A percentile compares a stretch with the other conserved stretches of the same genome.
Evolutionary conservation across 2,113 vertebrate species (phyloP).

Genomic region (Pyrgilauda ruficollis): DNA sequence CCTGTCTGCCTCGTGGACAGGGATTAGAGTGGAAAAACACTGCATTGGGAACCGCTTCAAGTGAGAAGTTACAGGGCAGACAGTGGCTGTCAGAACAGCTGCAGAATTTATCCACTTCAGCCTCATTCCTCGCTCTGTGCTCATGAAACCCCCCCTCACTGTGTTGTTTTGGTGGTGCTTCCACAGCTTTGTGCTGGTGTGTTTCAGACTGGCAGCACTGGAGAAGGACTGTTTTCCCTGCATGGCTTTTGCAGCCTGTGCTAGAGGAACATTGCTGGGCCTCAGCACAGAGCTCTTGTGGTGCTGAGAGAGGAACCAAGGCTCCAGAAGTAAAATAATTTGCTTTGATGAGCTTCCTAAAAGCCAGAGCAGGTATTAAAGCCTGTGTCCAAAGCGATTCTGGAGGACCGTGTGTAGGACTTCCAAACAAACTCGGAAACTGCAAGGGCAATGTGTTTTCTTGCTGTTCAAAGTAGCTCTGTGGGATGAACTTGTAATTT

Average conservation of each 20-base stretch:
- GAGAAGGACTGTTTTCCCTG: background rate
- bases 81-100: background rate
- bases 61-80: background rate
- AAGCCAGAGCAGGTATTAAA: background rate
- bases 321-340: background rate
- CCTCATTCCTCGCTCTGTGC: rapidly evolving
- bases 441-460: background rate
- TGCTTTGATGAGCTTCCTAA: background rate
- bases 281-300: background rate
- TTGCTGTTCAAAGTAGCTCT: background rate
- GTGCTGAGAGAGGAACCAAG: background rate
- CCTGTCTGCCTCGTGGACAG: background rate
- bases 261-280: background rate
- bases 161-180: background rate
- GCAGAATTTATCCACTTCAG: background rate
- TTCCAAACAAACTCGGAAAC: background rate
- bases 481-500: background rate
- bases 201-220: background rate
- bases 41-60: background rate
- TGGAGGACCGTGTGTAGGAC: rapidly evolving
- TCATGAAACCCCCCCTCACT: rapidly evolving
- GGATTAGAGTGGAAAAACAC: background rate
- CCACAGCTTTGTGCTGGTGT: background rate
- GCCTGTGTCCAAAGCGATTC: background rate
- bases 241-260: background rate